Evolutionary conservation across 2,797 vertebrate genomes (phyloP), one percentile per base, ranked within the genome.

Genomic region (Enteromius argenteus): DNA sequence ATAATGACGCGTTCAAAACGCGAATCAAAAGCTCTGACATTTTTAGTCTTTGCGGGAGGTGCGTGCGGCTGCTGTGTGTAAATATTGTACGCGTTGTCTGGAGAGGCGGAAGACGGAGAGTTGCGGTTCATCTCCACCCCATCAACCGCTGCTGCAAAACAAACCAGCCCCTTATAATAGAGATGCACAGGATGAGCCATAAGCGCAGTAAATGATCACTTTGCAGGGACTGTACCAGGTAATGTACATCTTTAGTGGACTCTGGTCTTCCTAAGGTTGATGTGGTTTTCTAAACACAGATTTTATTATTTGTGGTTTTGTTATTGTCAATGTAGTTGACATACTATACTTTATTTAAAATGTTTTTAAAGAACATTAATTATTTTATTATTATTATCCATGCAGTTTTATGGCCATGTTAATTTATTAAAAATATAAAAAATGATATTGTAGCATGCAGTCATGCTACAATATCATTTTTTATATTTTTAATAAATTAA

Each of bases 151-250:
- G 1, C 51, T 15, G 44, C 56, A 30, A 49, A 72, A 84, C 81
- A 79, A 66, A 44, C 44, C 39, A 30, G 23, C 68, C 15, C 62
- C 51, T 69, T n/a, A 27, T 19, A 30, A 72, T 85, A 79, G 84
- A 73, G 75, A 86, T 85, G 85, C 53, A 35, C 62, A 66, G 21
- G 42, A 78, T 68, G 49, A 82, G 39, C 51, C 14, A 67, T 75
- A 82, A 77, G 6, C 35, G 4, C 46, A 46, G 64, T 44, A 49
- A 78, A 39, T 35, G 51, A 81, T 14, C 56, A 39, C 37, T 58
- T 66, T 15, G 30, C 11, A 13, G 32, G 9, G 19, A 68, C 69
- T 73, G 42, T 17, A 44, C 2, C 35, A 83, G 85, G 83, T 83
- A 85, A 85, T 76, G 19, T 15, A 15, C 21, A 21, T 62, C 27